Conservation (phyloP, 2,888 invertebrate species). For the Phaonia tiefii region DNA sequence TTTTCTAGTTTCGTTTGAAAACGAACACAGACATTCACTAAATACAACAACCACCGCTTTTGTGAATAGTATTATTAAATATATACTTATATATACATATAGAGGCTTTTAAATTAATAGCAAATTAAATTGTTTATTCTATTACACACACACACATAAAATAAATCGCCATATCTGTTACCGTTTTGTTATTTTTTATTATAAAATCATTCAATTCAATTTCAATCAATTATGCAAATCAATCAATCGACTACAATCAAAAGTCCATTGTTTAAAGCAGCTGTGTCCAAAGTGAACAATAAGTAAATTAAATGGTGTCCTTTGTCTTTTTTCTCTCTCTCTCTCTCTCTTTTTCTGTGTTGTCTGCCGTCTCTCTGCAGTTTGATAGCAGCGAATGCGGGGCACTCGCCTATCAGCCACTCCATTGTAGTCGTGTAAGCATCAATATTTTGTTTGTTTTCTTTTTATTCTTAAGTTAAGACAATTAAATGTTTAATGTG, state of each 20-base stretch:
- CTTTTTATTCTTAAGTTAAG: slow-evolving; percentile 4
- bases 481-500: slow-evolving; percentile 28
- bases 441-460: slow-evolving; percentile 38
- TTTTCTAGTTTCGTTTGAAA: too few relatives aligned
- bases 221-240: slow-evolving; percentile 18
- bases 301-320: slow-evolving; percentile 51
- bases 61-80: too few relatives aligned
- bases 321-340: slow-evolving; percentile 3
- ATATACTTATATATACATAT: too few relatives aligned
- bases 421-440: slow-evolving; percentile 80
- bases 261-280: too few relatives aligned
- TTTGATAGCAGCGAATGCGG: slow-evolving; percentile 80
- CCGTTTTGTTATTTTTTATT: too few relatives aligned
- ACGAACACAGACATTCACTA: too few relatives aligned
- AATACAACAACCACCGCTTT: too few relatives aligned
- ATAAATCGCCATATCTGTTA: too few relatives aligned
- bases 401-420: slow-evolving; percentile 74
- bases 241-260: not conserved
- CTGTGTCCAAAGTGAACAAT: not conserved
- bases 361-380: slow-evolving; percentile 70
- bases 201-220: too few relatives aligned
- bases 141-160: too few relatives aligned
- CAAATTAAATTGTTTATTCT: too few relatives aligned
- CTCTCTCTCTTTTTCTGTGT: slow-evolving; percentile 46
- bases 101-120: too few relatives aligned